Evolutionary conservation across 1,140 invertebrate species (phyloP).

Genomic region (Eciton burchellii): DNA sequence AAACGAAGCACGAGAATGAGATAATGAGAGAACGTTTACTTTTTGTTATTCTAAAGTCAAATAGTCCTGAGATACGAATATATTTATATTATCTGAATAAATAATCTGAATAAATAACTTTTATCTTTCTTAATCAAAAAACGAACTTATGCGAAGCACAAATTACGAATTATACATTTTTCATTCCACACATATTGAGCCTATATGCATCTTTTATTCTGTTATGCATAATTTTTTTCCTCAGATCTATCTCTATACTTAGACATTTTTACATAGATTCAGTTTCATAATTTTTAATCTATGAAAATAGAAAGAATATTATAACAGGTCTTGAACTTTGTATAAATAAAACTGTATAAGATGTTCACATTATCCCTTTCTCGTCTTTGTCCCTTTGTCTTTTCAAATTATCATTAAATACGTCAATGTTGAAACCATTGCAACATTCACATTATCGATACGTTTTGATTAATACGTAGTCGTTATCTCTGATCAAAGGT

Average conservation of each 20-base stretch:
- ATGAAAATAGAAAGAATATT: no score
- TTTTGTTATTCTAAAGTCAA: background rate
- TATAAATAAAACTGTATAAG: constrained; percentile 14
- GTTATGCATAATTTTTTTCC: background rate
- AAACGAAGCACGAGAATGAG: constrained; percentile 20
- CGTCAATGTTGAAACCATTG: constrained; percentile 58
- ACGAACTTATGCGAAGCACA: background rate
- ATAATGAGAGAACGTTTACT: background rate
- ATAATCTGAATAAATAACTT: no score
- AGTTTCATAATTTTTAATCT: no score
- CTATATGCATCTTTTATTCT: background rate
- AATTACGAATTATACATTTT: background rate
- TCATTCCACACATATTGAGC: background rate
- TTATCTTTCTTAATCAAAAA: constrained; percentile 2
- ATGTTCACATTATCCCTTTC: constrained; percentile 12
- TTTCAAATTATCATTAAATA: constrained; percentile 17
- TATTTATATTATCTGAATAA: no score
- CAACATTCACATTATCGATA: constrained; percentile 50
- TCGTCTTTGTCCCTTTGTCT: background rate
- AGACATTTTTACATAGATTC: no score
- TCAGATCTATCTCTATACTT: background rate
- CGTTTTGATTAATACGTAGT: constrained; percentile 67
- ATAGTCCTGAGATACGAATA: background rate
- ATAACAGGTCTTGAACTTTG: background rate
- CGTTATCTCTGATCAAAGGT: constrained; percentile 46